phyloP scores from a whole-genome alignment of 1,140 invertebrate species.

The Aphelenchoides fujianensis region DNA sequence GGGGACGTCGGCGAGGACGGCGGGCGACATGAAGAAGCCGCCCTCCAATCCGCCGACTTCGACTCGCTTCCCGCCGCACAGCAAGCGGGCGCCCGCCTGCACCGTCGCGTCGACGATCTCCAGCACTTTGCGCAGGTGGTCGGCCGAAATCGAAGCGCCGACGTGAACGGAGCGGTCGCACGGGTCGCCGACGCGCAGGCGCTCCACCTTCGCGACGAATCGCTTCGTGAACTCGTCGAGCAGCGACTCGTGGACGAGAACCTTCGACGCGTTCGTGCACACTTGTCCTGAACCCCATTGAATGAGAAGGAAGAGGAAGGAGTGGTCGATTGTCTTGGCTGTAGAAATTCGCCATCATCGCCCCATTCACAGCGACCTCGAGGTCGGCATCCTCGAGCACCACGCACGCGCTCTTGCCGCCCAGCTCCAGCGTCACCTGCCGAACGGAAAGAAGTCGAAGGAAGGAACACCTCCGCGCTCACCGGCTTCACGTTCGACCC shows the following conservation, averaged over 20 bases:
- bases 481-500: slow-evolving; percentile 67
- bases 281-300: slow-evolving; percentile 62
- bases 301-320: neutral
- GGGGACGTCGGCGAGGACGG: slow-evolving; percentile 49
- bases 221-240: slow-evolving; percentile 62
- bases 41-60: slow-evolving; percentile 47
- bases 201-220: slow-evolving; percentile 60
- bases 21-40: slow-evolving; percentile 54
- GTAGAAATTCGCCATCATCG: slow-evolving; percentile 68
- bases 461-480: too few species aligned
- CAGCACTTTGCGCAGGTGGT: slow-evolving; percentile 67
- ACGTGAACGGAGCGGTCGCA: slow-evolving; percentile 63
- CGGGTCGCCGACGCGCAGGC: slow-evolving; percentile 64
- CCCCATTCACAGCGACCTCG: slow-evolving; percentile 67
- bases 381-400: slow-evolving; percentile 67
- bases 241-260: slow-evolving; percentile 66
- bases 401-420: slow-evolving; percentile 69
- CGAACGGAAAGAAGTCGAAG: too few species aligned
- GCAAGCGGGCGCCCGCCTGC: slow-evolving; percentile 66
- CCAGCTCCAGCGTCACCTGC: slow-evolving; percentile 69
- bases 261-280: slow-evolving; percentile 68
- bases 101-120: slow-evolving; percentile 65
- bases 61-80: slow-evolving; percentile 66
- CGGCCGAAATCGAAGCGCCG: slow-evolving; percentile 66
- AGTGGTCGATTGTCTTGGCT: slow-evolving; percentile 67